Base-by-base conservation (phyloP, 1,140 invertebrate species). In the Formica exsecta region DNA sequence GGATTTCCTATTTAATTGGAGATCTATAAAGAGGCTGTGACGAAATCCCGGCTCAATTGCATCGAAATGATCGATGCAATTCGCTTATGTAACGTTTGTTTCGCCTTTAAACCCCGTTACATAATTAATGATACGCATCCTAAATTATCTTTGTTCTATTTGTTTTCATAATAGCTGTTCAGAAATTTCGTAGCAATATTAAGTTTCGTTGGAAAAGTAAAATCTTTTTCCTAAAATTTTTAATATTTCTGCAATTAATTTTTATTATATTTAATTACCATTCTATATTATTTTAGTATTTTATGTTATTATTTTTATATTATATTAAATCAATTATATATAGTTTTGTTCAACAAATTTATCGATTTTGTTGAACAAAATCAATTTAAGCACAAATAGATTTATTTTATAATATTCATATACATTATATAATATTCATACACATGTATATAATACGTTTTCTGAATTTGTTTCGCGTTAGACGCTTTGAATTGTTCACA, bases 1-100 rank as follows among this genome's bases (percentile, higher is more conserved):
- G 79, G 79, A 74, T 83, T 74, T 83, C 54, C 79, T 62, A 70
- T n/a, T 73, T 83, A 74, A 73, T 83, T 68, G 54, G 54, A 68
- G 76, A 38, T 25, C 25, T 54, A 59, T 81, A 81, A 71, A 71
- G 25, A 3, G 11, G 25, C 51, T 2, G 25, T 83, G 79, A 41
- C 79, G 48, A 71, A 81, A 81, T 13, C 4, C 11, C 25, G 19
- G 16, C 1, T 81, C 79, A 44, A 41, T 81, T 59, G 66, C 65
- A 68, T 25, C 66, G 38, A 73, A 81, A 83, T 83, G n/a, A 83
- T 70, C 66, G 79, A 19, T 54, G 76, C 32, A 29, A 29, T 44
- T 68, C 16, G 5, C 32, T 79, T 80, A 80, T 16, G 64, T 68
- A 80, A 80, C 9, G 22, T 4, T 41, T 70, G 44, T 80, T 54